Conservation (phyloP, 2,113 vertebrate species). For the Cololabis saira region DNA sequence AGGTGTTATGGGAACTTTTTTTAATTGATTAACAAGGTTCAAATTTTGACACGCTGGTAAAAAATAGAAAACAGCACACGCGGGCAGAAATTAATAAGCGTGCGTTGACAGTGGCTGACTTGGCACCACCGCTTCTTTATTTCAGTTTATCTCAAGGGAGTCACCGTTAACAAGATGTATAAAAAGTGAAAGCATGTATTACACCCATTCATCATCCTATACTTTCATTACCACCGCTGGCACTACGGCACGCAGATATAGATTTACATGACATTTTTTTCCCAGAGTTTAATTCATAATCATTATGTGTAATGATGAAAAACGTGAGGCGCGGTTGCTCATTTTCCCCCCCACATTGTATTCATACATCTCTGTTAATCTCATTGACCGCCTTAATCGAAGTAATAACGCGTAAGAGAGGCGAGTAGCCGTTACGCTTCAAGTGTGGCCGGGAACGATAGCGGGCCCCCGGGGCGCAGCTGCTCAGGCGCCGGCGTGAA, state of each 20-base stretch:
- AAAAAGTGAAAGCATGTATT: conserved; percentile 78
- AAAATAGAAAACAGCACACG: conserved; percentile 34
- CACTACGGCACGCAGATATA: conserved; percentile 60
- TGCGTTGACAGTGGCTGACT: conserved; percentile 58
- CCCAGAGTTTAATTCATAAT: conserved; percentile 77
- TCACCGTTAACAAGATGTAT: conserved; percentile 78
- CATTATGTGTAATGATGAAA: conserved; percentile 79
- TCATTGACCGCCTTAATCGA: conserved; percentile 59
- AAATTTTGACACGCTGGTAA: conserved; percentile 43
- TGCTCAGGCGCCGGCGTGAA: background rate
- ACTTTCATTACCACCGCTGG: conserved; percentile 72
- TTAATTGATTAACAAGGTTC: too few relatives aligned
- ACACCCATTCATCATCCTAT: conserved; percentile 79
- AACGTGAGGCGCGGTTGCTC: conserved; percentile 63
- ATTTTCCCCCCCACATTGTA: conserved; percentile 66
- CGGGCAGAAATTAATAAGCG: conserved; percentile 55
- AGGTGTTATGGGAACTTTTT: background rate
- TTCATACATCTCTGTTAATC: conserved; percentile 79
- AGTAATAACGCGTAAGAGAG: conserved; percentile 36
- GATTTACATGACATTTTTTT: conserved; percentile 56
- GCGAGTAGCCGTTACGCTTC: conserved; percentile 2
- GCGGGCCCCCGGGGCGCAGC: background rate
- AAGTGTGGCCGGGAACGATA: conserved; percentile 1
- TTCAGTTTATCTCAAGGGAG: conserved; percentile 67
- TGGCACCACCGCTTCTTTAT: conserved; percentile 62